phyloP scores from a whole-genome alignment of 35 echinoderm and acorn worm genomes.

The Chiridota heheva region DNA sequence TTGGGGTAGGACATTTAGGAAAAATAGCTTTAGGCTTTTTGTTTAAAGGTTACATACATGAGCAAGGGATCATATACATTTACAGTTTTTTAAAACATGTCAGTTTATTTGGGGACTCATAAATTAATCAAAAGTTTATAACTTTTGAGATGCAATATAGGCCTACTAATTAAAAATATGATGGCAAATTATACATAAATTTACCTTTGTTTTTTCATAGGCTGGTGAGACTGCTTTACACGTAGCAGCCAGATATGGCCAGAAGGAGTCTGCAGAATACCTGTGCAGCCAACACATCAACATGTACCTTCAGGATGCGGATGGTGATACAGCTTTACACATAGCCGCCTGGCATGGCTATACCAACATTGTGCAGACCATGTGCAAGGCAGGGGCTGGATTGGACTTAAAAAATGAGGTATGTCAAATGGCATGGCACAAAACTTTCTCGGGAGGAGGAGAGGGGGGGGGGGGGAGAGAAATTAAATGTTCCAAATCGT shows the following conservation, averaged over 20 bases:
- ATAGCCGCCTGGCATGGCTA: conserved; percentile 96
- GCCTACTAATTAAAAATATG: neutral
- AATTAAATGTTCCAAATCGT: too few species aligned
- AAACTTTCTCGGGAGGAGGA: too few species aligned
- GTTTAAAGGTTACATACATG: too few species aligned
- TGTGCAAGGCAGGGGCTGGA: conserved; percentile 72
- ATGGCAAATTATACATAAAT: neutral
- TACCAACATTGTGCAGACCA: conserved; percentile 68
- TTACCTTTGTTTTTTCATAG: conserved; percentile 25
- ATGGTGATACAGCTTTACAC: conserved; percentile 92
- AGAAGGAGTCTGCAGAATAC: conserved; percentile 83
- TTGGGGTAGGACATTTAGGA: too few species aligned
- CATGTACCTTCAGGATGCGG: conserved; percentile 84
- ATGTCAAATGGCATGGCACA: neutral
- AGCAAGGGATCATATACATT: too few species aligned
- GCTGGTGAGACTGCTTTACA: conserved; percentile 86
- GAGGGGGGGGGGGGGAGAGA: too few species aligned
- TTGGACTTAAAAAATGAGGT: conserved; percentile 93
- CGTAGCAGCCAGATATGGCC: conserved; percentile 91
- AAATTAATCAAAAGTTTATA: neutral
- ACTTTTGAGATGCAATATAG: neutral
- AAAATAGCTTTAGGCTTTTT: too few species aligned
- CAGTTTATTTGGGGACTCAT: too few species aligned
- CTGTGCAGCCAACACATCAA: conserved; percentile 71
- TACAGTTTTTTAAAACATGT: too few species aligned